A percentile compares a stretch with the other conserved stretches of the same genome.
Conservation (phyloP, 2,113 vertebrate genomes). For the Forbesichthys papilliferus region DNA sequence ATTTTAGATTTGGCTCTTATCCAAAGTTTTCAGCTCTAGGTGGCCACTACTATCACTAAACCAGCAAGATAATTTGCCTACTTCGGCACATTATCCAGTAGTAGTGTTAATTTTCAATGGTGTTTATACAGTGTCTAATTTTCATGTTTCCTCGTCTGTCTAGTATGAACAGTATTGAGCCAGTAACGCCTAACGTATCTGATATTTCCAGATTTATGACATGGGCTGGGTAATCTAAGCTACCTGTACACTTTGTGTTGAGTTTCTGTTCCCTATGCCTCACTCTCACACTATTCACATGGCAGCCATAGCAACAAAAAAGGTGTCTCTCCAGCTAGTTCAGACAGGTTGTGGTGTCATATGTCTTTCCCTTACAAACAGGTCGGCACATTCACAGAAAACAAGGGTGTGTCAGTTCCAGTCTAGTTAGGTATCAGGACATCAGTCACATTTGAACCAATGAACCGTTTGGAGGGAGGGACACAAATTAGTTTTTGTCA, state of each 20-base stretch:
- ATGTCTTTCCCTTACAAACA: constrained; percentile 14
- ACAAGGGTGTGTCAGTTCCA: constrained; percentile 43
- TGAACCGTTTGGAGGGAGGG: background rate
- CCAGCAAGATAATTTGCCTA: no score
- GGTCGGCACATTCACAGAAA: constrained; percentile 33
- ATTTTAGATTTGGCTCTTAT: background rate
- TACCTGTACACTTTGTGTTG: background rate
- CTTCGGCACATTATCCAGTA: background rate
- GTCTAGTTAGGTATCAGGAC: constrained; percentile 41
- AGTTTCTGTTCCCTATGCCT: constrained; percentile 7
- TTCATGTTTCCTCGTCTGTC: background rate
- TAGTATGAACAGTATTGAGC: background rate
- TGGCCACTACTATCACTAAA: no score
- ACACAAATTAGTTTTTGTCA: background rate
- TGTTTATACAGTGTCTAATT: background rate
- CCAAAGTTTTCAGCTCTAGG: no score
- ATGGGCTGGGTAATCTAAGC: no score
- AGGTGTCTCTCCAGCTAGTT: constrained; percentile 55
- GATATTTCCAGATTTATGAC: background rate
- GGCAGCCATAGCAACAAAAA: constrained; percentile 40
- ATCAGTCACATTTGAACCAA: constrained; percentile 33
- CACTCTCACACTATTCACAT: constrained; percentile 6
- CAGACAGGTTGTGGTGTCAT: constrained; percentile 61
- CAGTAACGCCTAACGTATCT: background rate
- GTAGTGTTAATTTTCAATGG: background rate